A percentile compares a stretch with the other conserved stretches of the same genome.
Conservation (phyloP, 2,888 invertebrate genomes). For the Acronicta aceris region DNA sequence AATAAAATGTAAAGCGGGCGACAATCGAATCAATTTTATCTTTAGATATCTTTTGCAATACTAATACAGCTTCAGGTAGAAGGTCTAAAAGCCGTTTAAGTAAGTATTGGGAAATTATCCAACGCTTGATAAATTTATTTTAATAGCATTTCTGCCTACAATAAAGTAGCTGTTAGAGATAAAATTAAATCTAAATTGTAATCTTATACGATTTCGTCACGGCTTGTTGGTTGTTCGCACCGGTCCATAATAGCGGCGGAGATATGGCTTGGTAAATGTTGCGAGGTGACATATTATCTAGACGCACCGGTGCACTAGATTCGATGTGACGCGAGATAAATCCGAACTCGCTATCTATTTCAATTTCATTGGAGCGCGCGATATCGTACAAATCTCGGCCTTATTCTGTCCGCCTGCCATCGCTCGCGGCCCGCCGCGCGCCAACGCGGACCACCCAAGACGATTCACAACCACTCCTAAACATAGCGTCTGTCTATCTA, state of each 20-base stretch:
- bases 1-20: constrained; percentile 41
- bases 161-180: constrained; percentile 54
- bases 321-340: constrained; percentile 83
- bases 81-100: constrained; percentile 52
- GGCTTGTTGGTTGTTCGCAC: constrained; percentile 60
- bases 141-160: constrained; percentile 45
- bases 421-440: constrained; percentile 67
- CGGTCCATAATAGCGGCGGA: constrained; percentile 59
- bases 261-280: constrained; percentile 68
- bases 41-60: constrained; percentile 30
- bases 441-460: constrained; percentile 79
- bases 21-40: constrained; percentile 27
- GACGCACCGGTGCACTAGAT: constrained; percentile 83
- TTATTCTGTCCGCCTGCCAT: constrained; percentile 75
- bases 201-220: constrained; percentile 62
- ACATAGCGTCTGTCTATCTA: constrained; percentile 76
- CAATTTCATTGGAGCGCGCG: constrained; percentile 82
- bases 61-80: constrained; percentile 32
- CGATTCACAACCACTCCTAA: constrained; percentile 79
- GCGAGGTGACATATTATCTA: constrained; percentile 76
- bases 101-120: constrained; percentile 49
- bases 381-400: constrained; percentile 85
- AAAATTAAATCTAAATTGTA: constrained; percentile 60
- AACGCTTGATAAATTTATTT: constrained; percentile 51
- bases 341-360: constrained; percentile 81